A percentile compares a stretch with the other conserved stretches of the same genome.
Evolutionary conservation across 2,113 vertebrate genomes (phyloP).

Genomic region (Pangasianodon hypophthalmus): DNA sequence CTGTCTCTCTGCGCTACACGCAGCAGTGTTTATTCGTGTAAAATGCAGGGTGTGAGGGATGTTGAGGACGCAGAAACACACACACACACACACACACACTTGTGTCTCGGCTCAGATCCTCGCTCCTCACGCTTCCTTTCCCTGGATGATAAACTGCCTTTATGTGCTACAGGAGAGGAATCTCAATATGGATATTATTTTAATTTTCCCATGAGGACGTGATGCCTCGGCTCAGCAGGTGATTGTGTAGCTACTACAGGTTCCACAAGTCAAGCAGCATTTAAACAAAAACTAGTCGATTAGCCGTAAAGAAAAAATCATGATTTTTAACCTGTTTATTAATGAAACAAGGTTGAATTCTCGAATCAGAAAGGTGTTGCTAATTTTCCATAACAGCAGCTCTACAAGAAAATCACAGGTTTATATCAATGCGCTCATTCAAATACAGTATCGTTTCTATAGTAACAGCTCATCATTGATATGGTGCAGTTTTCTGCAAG

Average conservation of each 20-base stretch:
- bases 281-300: neutral
- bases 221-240: neutral
- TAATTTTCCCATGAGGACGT: neutral
- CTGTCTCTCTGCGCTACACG: neutral
- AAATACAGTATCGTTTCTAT: neutral
- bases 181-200: slow-evolving; percentile 15
- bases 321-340: neutral
- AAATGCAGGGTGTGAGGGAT: slow-evolving; percentile 35
- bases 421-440: neutral
- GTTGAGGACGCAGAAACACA: neutral
- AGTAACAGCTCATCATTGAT: neutral
- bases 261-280: neutral
- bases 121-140: neutral
- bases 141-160: slow-evolving; percentile 43
- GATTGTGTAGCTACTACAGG: neutral
- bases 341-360: neutral
- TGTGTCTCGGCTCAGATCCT: neutral
- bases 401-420: neutral
- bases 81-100: neutral
- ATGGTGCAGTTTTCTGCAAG: too few relatives aligned
- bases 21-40: slow-evolving; percentile 39
- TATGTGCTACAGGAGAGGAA: slow-evolving; percentile 23
- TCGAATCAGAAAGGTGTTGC: neutral
- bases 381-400: too few relatives aligned
- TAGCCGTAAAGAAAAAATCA: neutral